Base-by-base conservation (phyloP, 2,888 invertebrate genomes). In the Hoplodrina ambigua region DNA sequence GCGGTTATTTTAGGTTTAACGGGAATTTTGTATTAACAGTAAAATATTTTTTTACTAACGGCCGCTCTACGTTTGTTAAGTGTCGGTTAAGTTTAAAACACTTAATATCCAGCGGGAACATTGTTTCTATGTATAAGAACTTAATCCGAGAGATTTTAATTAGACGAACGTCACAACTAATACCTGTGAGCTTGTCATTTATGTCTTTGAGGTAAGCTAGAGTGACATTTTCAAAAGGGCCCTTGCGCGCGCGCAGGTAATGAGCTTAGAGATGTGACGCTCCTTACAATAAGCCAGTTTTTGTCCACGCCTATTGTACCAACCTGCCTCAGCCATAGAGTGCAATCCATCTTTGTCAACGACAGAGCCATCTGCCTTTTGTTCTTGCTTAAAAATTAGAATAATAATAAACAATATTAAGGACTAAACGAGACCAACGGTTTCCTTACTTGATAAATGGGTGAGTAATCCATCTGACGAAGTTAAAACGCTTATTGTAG, bases 331-430 rank as follows among this genome's bases (percentile, higher is more conserved):
- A 84, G 86, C 80, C 81, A 85, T 87, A 85, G 85, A 88, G 83
- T 80, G 87, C 92, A 86, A 94, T 95, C 89, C 87, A 90, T 95
- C 95, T 91, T 92, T 94, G 95, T 95, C 95, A 91, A 85, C 87
- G 86, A 82, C 85, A 75, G 65, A 85, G 84, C 88, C 92, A 93
- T 90, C 91, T 92, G 92, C 88, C 87, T 85, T 87, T 94, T 94
- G 94, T 95, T 94, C 93, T 92, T 94, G 93, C 86, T 91, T 88
- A 94, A 89, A 93, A 94, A 94, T 95, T 94, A 90, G 90, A 94
- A 94, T 95, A 87, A 90, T 89, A 92, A 92, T 92, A 88, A 89
- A 91, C 90, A 87, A 88, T 88, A 74, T 79, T 86, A 84, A 86
- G 83, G 81, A 86, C 78, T 69, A 75, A 88, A 89, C 85, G 89